Percentiles rank a stretch among this genome's conserved stretches.
Evolutionary conservation across 2,113 vertebrate genomes (phyloP).

Genomic region (Cyanoderma ruficeps): DNA sequence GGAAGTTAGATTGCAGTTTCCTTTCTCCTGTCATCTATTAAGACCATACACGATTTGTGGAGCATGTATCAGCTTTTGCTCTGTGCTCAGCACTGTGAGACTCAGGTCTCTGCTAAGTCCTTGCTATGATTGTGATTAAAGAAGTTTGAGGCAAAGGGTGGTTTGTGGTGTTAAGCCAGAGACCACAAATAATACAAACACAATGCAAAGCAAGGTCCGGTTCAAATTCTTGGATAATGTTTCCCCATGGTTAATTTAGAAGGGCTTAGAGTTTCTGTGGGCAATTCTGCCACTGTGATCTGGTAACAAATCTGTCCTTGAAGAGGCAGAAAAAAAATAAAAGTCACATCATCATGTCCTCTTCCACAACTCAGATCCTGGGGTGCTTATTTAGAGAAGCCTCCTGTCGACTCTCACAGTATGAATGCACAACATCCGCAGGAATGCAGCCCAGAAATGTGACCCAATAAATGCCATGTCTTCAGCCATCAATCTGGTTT

Average conservation of each 20-base stretch:
- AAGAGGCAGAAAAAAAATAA: not conserved
- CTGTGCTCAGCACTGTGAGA: not conserved
- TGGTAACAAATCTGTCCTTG: constrained; percentile 17
- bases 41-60: not conserved
- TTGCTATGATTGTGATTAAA: constrained; percentile 19
- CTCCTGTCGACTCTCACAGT: not conserved
- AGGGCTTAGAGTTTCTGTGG: not conserved
- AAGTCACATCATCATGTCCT: not conserved
- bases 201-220: not conserved
- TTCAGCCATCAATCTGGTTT: constrained; percentile 50
- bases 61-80: not conserved
- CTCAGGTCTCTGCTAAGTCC: not conserved
- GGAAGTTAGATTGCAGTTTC: not conserved
- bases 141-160: not conserved
- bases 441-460: constrained; percentile 30
- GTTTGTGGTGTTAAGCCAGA: constrained; percentile 34
- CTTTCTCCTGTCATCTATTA: not conserved
- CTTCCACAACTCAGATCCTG: not conserved
- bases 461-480: constrained; percentile 12
- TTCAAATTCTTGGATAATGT: constrained; percentile 5
- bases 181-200: constrained; percentile 48
- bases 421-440: not conserved
- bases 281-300: constrained; percentile 4
- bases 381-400: constrained; percentile 31
- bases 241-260: not conserved